A percentile compares a stretch with the other conserved stretches of the same genome.
Conservation (phyloP, 1,140 invertebrate species). For the Brachionus manjavacas region DNA sequence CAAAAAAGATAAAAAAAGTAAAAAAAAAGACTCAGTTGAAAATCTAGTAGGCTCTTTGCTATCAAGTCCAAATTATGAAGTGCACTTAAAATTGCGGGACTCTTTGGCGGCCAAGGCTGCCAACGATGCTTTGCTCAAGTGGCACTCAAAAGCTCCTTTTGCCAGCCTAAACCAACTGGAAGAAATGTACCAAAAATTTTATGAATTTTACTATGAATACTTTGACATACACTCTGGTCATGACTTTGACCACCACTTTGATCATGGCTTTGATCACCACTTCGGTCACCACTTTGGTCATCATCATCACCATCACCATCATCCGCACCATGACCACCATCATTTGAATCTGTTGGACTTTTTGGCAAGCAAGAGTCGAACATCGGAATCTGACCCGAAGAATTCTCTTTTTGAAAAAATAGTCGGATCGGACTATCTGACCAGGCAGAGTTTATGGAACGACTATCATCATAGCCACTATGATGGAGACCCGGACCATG, state of each 20-base stretch:
- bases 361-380: background rate
- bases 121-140: conserved; percentile 38
- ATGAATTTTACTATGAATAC: conserved; percentile 34
- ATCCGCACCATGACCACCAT: conserved; percentile 26
- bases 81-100: conserved; percentile 17
- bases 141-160: conserved; percentile 28
- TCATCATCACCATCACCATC: conserved; percentile 12
- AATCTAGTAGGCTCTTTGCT: background rate
- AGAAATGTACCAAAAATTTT: conserved; percentile 40
- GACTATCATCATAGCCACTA: background rate
- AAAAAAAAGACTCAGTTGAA: background rate
- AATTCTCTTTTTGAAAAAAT: conserved; percentile 19
- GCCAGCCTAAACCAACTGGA: background rate
- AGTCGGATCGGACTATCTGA: conserved; percentile 6
- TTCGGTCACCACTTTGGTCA: background rate
- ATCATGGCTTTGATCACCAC: background rate
- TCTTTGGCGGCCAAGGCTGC: conserved; percentile 17
- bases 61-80: background rate
- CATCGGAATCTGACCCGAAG: background rate
- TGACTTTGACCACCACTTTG: background rate
- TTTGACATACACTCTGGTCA: background rate
- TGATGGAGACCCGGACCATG: background rate
- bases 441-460: background rate
- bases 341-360: conserved; percentile 35
- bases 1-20: conserved; percentile 8